Evolutionary conservation across 2,888 invertebrate species (phyloP), one percentile per base, ranked within the genome.

Genomic region (Tetrapedia diversipes): DNA sequence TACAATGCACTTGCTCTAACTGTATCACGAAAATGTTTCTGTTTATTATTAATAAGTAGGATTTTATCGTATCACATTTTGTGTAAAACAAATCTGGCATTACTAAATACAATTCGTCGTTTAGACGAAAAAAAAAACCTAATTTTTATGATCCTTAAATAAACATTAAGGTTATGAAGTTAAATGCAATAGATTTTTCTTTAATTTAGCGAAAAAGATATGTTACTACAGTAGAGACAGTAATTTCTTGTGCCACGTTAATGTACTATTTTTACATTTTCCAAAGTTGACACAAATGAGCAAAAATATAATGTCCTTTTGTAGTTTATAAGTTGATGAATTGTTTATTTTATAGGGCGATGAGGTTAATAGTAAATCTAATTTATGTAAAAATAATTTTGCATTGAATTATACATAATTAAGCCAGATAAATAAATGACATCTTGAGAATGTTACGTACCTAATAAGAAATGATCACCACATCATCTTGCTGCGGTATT

Each of bases 341-440:
- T 68, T 68, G 32, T 65, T 64, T 45, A 72, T 70, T 79, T 70
- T 72, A 73, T 76, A 70, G 61, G n/a, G 34, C 56, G 49, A 61
- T 61, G 27, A 27, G 45, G 49, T 61, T 75, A 27, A 39, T 70
- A 73, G 64, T 79, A 76, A 53, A 81, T 69, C 56, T 57, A 29
- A 81, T 79, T 79, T 75, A 54, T 81, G 47, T 83, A 78, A 68
- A 82, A 74, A 71, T 74, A 68, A 83, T 64, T 79, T 79, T 61
- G 53, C 49, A 75, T 49, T 43, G 4, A 64, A 65, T 61, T 69
- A 53, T 53, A 27, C 63, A 57, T 72, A 74, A 34, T 83, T 83
- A 69, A 67, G 53, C n/a, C 11, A 70, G 61, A 19, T 34, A 22
- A 83, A 80, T 83, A 76, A 85, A 77, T 72, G 65, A 51, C 64